A percentile compares a stretch with the other conserved stretches of the same genome.
These are phyloP conservation scores for Sinocyclocheilus maitianheensis DNA, from an alignment of 2,113 vertebrate genomes.

Conservation along the genomic window DNA sequence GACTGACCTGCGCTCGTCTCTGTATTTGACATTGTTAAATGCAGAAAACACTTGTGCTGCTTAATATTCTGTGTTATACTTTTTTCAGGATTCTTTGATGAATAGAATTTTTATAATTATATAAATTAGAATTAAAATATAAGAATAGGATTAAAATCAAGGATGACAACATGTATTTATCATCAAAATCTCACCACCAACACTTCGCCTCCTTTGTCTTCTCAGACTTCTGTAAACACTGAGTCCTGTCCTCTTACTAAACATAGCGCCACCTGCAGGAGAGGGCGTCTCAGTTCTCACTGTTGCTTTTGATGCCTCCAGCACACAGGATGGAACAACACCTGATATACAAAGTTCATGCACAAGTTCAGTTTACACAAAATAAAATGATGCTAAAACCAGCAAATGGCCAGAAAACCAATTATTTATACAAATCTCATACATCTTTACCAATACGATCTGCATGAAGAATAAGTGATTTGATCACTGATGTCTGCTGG, in stretches of 20 bases:
- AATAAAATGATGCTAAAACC: background rate
- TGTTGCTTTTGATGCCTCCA: constrained; percentile 24
- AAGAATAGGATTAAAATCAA: background rate
- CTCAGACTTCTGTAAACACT: constrained; percentile 58
- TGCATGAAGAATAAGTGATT: constrained; percentile 62
- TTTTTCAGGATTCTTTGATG: too few species aligned
- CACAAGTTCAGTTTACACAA: background rate
- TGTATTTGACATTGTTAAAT: too few species aligned
- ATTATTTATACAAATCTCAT: background rate
- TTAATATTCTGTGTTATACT: too few species aligned
- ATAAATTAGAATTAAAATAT: too few species aligned
- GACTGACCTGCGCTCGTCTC: constrained; percentile 90
- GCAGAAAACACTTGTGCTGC: too few species aligned
- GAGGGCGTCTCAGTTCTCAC: constrained; percentile 11
- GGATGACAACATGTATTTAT: background rate
- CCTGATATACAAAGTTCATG: constrained; percentile 38
- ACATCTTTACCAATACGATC: constrained; percentile 64
- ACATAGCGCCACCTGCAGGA: constrained; percentile 44
- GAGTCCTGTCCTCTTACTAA: constrained; percentile 51
- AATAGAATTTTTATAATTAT: too few species aligned
- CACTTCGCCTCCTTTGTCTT: constrained; percentile 58
- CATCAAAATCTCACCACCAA: constrained; percentile 55
- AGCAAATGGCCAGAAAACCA: background rate
- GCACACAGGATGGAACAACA: constrained; percentile 44
- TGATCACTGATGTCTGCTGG: constrained; percentile 59